These are phyloP conservation scores for Drosophila kanekoi DNA, from an alignment of 2,888 invertebrate species.

Conservation along the genomic window DNA sequence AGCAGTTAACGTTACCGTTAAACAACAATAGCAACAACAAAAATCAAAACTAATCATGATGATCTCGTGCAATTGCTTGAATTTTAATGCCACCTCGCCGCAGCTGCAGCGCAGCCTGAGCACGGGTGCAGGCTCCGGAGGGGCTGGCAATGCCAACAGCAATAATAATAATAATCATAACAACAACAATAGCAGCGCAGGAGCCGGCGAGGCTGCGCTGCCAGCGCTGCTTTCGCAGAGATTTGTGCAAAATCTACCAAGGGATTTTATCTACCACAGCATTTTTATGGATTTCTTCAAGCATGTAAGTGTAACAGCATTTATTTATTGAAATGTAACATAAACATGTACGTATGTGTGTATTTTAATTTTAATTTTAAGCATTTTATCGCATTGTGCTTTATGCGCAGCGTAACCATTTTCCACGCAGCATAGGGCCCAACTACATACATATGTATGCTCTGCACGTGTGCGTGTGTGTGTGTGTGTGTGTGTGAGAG, in stretches of 20 bases:
- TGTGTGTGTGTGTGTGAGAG: conserved; percentile 28
- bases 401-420: conserved; percentile 66
- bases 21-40: conserved; percentile 28
- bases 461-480: conserved; percentile 17
- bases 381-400: conserved; percentile 45
- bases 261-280: conserved; percentile 72
- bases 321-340: conserved; percentile 1
- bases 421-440: conserved; percentile 62
- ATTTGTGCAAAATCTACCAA: conserved; percentile 71
- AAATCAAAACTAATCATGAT: conserved; percentile 71
- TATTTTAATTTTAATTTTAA: conserved; percentile 35
- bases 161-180: conserved; percentile 37
- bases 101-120: conserved; percentile 49
- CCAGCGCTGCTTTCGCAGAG: conserved; percentile 59
- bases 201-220: conserved; percentile 39
- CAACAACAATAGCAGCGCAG: conserved; percentile 8
- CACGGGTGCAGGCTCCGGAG: conserved; percentile 4
- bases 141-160: conserved; percentile 18
- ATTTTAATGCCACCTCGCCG: conserved; percentile 84
- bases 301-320: conserved; percentile 71
- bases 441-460: conserved; percentile 29
- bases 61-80: conserved; percentile 91
- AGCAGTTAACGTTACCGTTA: conserved; percentile 29
- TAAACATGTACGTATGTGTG: conserved; percentile 1
- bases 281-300: conserved; percentile 81